Evolutionary conservation across 1,140 invertebrate genomes (phyloP), one percentile per base, ranked within the genome.

Genomic region (Mactra quadrangularis): DNA sequence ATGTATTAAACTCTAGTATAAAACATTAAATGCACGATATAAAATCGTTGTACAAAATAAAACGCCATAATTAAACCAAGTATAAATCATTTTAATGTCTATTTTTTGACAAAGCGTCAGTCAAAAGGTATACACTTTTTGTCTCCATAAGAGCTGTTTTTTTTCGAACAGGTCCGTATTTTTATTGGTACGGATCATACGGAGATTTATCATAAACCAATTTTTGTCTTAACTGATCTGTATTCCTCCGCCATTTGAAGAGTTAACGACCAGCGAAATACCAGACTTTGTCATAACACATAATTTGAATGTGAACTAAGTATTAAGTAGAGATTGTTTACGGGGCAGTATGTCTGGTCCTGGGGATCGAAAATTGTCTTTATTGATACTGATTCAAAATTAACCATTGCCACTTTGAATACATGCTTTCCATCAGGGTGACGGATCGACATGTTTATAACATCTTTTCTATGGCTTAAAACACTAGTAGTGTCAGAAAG

Each of bases 261-360:
- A 75, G 53, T 60, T 75, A 60, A 75, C 72, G 72, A 75, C 72
- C 72, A 59, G 53, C 31, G n/a, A 75, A 75, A 55, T 33, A 75
- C 31, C 72, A 35, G 38, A 52, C 35, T 47, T 31, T 60, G 53
- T 60, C 72, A 75, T 75, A 75, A 57, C 72, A 57, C 53, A 75
- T 31, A 33, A 60, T 75, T 75, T 75, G 72, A 7, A 7, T 55
- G 31, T 47, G 72, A 60, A 59, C 72, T 47, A 75, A 75, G 53
- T 75, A 75, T 75, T 38, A 75, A 75, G 33, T 75, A 75, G 72
- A 45, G 45, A 59, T 75, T 59, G 57, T 75, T 75, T 75, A 75
- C 17, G 72, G 60, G 72, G 72, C 72, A 55, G 53, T 29, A 55
- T 41, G 72, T 75, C 72, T 75, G 52, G 72, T 55, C 57, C 60